phyloP scores from a whole-genome alignment of 2,797 vertebrate genomes.

The Neostethus bicornis region DNA sequence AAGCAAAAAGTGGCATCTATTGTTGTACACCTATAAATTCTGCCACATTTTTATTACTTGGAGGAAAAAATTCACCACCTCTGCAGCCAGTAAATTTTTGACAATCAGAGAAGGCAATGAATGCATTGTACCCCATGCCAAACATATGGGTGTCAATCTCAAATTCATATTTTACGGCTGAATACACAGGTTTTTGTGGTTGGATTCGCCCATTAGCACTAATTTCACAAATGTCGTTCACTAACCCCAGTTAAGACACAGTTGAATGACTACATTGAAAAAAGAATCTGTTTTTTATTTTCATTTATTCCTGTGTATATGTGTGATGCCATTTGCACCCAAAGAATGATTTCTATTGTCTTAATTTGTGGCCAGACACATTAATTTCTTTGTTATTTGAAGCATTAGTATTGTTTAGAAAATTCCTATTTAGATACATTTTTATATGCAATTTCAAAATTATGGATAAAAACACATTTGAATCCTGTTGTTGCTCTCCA shows the following conservation, averaged over 20 bases:
- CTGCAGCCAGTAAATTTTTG: slow-evolving; percentile 55
- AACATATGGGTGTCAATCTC: slow-evolving; percentile 62
- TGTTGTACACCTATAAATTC: slow-evolving; percentile 61
- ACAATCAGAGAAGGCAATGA: slow-evolving; percentile 61
- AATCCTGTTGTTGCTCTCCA: slow-evolving; percentile 25
- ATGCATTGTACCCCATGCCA: slow-evolving; percentile 60
- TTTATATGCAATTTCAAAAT: slow-evolving; percentile 8
- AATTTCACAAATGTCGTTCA: slow-evolving; percentile 58
- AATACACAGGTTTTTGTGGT: slow-evolving; percentile 62
- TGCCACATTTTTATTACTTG: slow-evolving; percentile 52
- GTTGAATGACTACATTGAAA: slow-evolving; percentile 56
- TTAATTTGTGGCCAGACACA: slow-evolving; percentile 36
- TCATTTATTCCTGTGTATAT: slow-evolving; percentile 44
- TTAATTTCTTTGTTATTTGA: slow-evolving; percentile 25
- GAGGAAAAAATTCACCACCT: slow-evolving; percentile 50
- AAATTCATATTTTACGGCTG: slow-evolving; percentile 59
- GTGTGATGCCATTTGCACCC: slow-evolving; percentile 54
- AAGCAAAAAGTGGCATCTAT: slow-evolving; percentile 52
- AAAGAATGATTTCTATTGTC: slow-evolving; percentile 38
- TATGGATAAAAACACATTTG: slow-evolving; percentile 16
- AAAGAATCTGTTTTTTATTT: slow-evolving; percentile 60
- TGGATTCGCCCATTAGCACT: slow-evolving; percentile 50
- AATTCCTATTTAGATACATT: slow-evolving; percentile 3
- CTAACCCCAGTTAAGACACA: slow-evolving; percentile 56
- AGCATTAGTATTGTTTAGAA: neutral